phyloP scores from a whole-genome alignment of 2,888 invertebrate species.

The Idaea aversata region DNA sequence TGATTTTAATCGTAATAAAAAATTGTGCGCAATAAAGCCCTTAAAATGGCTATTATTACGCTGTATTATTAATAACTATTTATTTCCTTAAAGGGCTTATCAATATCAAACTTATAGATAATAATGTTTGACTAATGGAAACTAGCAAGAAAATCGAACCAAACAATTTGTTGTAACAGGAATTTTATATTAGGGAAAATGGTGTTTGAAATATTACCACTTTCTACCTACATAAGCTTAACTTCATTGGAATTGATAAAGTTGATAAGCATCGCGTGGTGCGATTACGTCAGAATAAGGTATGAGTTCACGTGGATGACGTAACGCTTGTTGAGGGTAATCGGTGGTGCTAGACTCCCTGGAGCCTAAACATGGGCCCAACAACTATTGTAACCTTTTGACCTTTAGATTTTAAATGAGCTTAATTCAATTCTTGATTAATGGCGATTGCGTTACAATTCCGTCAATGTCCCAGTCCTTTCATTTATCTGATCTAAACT shows the following conservation, averaged over 20 bases:
- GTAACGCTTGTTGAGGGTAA: not conserved
- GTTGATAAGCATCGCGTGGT: not conserved
- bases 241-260: not conserved
- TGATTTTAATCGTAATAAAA: not conserved
- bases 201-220: not conserved
- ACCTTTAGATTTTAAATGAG: not conserved
- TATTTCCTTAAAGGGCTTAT: not conserved
- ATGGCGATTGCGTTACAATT: no score
- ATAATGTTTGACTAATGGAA: not conserved
- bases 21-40: not conserved
- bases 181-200: slow-evolving; percentile 1
- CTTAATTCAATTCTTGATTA: no score
- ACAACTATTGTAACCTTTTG: not conserved
- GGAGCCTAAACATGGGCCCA: not conserved
- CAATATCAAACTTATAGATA: not conserved
- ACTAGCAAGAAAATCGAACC: not conserved
- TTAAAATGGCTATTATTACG: not conserved
- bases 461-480: no score
- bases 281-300: not conserved
- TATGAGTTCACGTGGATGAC: not conserved
- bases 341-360: not conserved
- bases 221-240: not conserved
- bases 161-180: not conserved
- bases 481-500: no score
- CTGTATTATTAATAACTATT: no score